Evolutionary conservation across 2,888 invertebrate genomes (phyloP).

Genomic region (Microplitis deprimator): DNA sequence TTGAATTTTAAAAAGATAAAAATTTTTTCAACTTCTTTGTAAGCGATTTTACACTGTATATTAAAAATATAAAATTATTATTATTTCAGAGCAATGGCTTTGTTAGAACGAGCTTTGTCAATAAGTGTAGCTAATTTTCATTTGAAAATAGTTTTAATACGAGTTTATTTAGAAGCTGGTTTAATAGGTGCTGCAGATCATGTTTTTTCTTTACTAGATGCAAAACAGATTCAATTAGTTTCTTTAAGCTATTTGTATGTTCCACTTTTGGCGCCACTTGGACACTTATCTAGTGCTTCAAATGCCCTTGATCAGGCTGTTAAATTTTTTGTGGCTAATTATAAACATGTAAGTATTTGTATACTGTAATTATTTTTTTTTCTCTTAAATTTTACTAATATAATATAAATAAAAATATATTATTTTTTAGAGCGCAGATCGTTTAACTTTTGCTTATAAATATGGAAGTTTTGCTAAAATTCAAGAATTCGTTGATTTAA

Average conservation of each 20-base stretch:
- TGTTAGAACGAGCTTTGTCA: slow-evolving; percentile 63
- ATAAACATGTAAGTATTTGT: slow-evolving; percentile 83
- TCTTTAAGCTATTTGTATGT: slow-evolving; percentile 90
- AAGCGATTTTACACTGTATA: neutral
- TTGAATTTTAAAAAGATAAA: too few species aligned
- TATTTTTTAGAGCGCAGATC: slow-evolving; percentile 84
- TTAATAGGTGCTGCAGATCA: slow-evolving; percentile 65
- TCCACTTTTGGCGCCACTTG: slow-evolving; percentile 81
- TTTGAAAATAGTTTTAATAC: slow-evolving; percentile 86
- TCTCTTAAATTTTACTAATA: slow-evolving; percentile 12
- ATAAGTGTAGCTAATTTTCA: slow-evolving; percentile 90
- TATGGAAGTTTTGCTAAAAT: slow-evolving; percentile 95
- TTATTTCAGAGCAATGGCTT: slow-evolving; percentile 62
- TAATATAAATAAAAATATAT: neutral
- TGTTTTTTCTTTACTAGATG: slow-evolving; percentile 76
- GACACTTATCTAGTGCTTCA: slow-evolving; percentile 80
- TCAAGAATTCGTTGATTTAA: slow-evolving; percentile 89
- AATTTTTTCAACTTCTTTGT: too few species aligned
- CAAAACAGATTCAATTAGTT: slow-evolving; percentile 94
- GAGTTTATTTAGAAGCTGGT: slow-evolving; percentile 78
- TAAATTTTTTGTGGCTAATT: slow-evolving; percentile 89
- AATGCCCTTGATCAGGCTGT: slow-evolving; percentile 82
- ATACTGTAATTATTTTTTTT: slow-evolving; percentile 12
- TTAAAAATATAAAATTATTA: slow-evolving; percentile 8
- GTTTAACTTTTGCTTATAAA: slow-evolving; percentile 92